Percentiles rank a stretch among this genome's conserved stretches.
Evolutionary conservation across 2,113 vertebrate species (phyloP).

Genomic region (Dasyornis broadbenti): DNA sequence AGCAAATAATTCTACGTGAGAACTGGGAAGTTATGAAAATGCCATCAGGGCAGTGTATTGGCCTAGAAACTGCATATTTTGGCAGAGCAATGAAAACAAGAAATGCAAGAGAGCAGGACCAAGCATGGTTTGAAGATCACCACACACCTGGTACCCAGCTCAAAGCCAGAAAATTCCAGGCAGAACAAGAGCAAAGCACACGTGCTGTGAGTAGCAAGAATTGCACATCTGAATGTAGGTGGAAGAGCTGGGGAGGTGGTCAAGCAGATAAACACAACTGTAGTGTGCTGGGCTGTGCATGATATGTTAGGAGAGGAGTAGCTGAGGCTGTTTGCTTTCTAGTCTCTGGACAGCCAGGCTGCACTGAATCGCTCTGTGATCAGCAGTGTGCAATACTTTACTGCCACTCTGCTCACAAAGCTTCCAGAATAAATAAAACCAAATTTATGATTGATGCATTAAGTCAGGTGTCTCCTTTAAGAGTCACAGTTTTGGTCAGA

Average conservation of each 20-base stretch:
- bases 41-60: neutral
- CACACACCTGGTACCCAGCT: neutral
- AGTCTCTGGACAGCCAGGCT: neutral
- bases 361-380: neutral
- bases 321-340: neutral
- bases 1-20: neutral
- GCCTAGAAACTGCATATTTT: neutral
- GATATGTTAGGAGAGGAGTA: neutral
- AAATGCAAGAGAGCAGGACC: neutral
- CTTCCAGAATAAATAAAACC: neutral
- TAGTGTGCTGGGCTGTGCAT: neutral
- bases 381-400: neutral
- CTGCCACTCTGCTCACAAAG: neutral
- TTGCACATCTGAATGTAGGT: neutral
- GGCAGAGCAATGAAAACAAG: neutral
- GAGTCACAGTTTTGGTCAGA: neutral
- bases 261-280: neutral
- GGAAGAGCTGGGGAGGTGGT: too few relatives aligned
- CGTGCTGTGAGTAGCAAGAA: neutral
- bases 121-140: neutral
- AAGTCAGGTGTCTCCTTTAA: neutral
- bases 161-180: neutral
- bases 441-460: neutral
- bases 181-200: neutral
- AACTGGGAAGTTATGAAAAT: neutral